Conservation (phyloP, 1,140 invertebrate species). For the Aphelinus certus region DNA sequence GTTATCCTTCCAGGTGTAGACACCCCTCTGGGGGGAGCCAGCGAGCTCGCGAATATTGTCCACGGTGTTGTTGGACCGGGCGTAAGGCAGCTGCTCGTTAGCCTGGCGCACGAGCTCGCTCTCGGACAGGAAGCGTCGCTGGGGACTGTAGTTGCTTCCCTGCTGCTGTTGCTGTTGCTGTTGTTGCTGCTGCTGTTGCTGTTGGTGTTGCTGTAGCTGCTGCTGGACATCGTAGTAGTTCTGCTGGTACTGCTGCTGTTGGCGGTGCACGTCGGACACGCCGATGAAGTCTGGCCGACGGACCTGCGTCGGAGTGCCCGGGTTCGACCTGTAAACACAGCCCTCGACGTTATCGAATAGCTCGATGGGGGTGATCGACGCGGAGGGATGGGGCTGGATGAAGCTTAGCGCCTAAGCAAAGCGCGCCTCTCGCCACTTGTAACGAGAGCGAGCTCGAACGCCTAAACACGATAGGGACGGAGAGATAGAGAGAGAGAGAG, state of each 20-base stretch:
- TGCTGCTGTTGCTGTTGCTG: constrained; percentile 64
- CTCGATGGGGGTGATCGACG: constrained; percentile 27
- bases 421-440: neutral
- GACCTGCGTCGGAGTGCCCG: constrained; percentile 86
- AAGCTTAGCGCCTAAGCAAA: constrained; percentile 20
- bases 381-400: constrained; percentile 43
- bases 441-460: too few species aligned
- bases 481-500: too few species aligned
- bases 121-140: constrained; percentile 85
- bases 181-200: neutral
- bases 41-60: constrained; percentile 80
- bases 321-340: constrained; percentile 79
- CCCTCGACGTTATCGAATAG: neutral
- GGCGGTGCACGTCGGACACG: constrained; percentile 61
- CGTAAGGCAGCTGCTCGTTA: constrained; percentile 62
- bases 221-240: constrained; percentile 67
- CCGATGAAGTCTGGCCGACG: constrained; percentile 86
- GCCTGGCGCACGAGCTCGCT: constrained; percentile 82
- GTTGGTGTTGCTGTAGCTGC: constrained; percentile 39
- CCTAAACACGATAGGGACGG: too few species aligned
- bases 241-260: constrained; percentile 25
- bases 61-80: constrained; percentile 67
- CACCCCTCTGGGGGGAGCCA: constrained; percentile 82
- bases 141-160: constrained; percentile 71
- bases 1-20: constrained; percentile 86